phyloP scores from a whole-genome alignment of 1,140 invertebrate genomes.

The Sycophaga agraensis region DNA sequence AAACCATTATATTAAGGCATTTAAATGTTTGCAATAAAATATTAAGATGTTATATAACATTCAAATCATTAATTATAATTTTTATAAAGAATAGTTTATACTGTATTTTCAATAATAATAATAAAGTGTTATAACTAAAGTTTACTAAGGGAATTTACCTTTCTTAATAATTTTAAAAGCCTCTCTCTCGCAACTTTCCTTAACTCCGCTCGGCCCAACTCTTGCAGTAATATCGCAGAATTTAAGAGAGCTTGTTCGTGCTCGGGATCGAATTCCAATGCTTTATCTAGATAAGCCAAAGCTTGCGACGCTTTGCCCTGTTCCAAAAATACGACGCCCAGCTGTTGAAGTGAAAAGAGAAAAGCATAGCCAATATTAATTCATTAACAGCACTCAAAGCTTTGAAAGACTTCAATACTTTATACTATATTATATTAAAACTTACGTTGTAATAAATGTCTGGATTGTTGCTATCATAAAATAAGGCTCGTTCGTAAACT shows the following conservation, averaged over 20 bases:
- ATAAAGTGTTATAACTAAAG: too few species aligned
- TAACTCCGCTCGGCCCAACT: constrained; percentile 76
- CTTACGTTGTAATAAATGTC: constrained; percentile 97
- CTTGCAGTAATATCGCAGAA: constrained; percentile 92
- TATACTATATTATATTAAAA: constrained; percentile 29
- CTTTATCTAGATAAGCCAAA: constrained; percentile 88
- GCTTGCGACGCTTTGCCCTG: constrained; percentile 89
- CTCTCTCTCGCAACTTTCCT: constrained; percentile 77
- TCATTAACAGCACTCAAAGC: neutral
- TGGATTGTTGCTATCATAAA: constrained; percentile 92
- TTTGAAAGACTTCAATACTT: too few species aligned
- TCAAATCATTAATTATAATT: too few species aligned
- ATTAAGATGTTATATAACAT: too few species aligned
- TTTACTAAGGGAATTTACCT: constrained; percentile 62
- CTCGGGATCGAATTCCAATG: constrained; percentile 88
- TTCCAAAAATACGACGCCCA: constrained; percentile 92
- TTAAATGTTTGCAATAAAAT: too few species aligned
- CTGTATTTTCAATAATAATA: too few species aligned
- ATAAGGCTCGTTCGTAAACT: constrained; percentile 89
- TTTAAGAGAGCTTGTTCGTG: constrained; percentile 94
- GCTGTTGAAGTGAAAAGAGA: constrained; percentile 52
- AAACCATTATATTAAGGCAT: too few species aligned
- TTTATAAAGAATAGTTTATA: too few species aligned
- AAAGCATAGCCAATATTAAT: neutral
- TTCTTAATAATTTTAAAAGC: constrained; percentile 77